Evolutionary conservation across 2,113 vertebrate species (phyloP).

Genomic region (Leucoraja erinaceus): DNA sequence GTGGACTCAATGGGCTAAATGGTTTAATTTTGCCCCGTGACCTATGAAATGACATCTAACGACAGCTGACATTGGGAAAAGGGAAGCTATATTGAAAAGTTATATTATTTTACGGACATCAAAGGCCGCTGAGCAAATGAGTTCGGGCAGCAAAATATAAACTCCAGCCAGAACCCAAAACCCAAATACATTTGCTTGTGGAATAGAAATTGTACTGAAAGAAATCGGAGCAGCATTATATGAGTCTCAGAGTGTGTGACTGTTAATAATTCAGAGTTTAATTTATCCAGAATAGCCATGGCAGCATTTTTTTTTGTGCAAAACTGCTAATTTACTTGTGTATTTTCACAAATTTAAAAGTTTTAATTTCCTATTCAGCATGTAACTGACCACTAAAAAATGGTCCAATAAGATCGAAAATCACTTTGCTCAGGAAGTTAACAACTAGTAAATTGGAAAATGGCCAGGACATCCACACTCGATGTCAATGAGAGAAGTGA

Average conservation of each 20-base stretch:
- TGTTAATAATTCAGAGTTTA: background rate
- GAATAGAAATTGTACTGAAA: background rate
- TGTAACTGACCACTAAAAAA: background rate
- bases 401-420: background rate
- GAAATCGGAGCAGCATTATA: too few relatives aligned
- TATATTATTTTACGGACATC: too few relatives aligned
- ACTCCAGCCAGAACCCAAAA: background rate
- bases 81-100: too few relatives aligned
- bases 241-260: too few relatives aligned
- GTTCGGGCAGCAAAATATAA: background rate
- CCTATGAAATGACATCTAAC: too few relatives aligned
- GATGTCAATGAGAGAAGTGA: background rate
- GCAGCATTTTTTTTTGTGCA: background rate
- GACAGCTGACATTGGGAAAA: too few relatives aligned
- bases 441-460: background rate
- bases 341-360: too few relatives aligned
- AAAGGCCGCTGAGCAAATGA: too few relatives aligned
- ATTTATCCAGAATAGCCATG: background rate
- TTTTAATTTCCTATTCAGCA: too few relatives aligned
- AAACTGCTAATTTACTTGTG: background rate
- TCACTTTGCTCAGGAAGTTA: background rate
- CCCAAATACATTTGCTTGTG: background rate
- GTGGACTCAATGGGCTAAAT: too few relatives aligned
- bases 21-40: too few relatives aligned
- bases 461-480: background rate